Percentiles rank a stretch among this genome's conserved stretches.
Evolutionary conservation across 2,797 vertebrate genomes (phyloP).

Genomic region (Manis pentadactyla): DNA sequence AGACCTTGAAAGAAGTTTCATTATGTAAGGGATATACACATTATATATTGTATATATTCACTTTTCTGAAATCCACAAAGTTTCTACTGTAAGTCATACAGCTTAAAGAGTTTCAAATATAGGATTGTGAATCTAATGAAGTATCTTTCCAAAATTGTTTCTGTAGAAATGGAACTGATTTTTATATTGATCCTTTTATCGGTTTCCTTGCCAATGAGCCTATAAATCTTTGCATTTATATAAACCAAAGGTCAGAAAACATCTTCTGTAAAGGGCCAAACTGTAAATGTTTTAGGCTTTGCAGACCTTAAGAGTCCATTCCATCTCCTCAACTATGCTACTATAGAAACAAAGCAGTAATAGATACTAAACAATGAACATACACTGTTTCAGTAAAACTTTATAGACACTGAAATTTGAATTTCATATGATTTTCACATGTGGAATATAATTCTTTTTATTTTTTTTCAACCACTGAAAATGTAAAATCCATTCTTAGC

Average conservation of each 20-base stretch:
- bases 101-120: not conserved
- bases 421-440: conserved; percentile 20
- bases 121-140: not conserved
- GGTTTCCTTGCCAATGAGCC: not conserved
- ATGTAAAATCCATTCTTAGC: not conserved
- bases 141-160: not conserved
- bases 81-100: not conserved
- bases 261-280: not conserved
- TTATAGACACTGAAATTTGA: not conserved
- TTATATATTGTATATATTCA: not conserved
- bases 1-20: not conserved
- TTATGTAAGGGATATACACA: not conserved
- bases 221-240: not conserved
- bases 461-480: not conserved
- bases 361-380: not conserved
- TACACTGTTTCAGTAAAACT: not conserved
- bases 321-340: not conserved
- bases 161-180: not conserved
- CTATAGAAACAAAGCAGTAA: not conserved
- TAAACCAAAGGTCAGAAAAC: not conserved
- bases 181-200: not conserved
- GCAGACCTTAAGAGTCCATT: not conserved
- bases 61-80: not conserved
- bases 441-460: not conserved
- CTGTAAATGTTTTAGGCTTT: not conserved